These are phyloP conservation scores for Patella depressa DNA, from an alignment of 2,888 invertebrate species.

Conservation along the genomic window DNA sequence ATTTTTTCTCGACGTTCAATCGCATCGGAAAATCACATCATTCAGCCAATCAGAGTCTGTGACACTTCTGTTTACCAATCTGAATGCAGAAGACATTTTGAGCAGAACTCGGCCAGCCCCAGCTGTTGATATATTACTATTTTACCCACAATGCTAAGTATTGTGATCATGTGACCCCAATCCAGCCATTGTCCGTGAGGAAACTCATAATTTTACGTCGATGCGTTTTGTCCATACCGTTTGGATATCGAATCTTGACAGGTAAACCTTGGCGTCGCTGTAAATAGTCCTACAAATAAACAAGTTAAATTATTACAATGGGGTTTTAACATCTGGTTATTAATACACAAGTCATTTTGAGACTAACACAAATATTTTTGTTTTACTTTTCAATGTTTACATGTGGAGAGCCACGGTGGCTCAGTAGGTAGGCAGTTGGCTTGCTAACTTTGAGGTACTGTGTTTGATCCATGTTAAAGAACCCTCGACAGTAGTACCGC, in stretches of 20 bases:
- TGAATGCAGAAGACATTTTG: neutral
- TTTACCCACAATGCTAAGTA: constrained; percentile 1
- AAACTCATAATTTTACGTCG: constrained; percentile 76
- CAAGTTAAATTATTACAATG: neutral
- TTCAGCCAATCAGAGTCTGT: too few species aligned
- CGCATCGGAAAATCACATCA: too few species aligned
- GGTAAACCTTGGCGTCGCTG: constrained; percentile 69
- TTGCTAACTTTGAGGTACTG: too few species aligned
- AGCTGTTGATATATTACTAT: neutral
- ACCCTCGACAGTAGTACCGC: too few species aligned
- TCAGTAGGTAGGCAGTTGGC: too few species aligned
- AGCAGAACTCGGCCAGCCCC: constrained; percentile 1
- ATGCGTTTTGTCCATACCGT: constrained; percentile 74
- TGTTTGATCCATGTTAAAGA: too few species aligned
- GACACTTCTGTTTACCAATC: neutral
- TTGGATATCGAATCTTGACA: constrained; percentile 70
- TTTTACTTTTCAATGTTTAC: too few species aligned
- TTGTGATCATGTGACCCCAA: constrained; percentile 62
- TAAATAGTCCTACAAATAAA: constrained; percentile 66
- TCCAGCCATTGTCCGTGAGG: constrained; percentile 76
- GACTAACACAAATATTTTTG: too few species aligned
- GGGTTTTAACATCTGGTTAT: too few species aligned
- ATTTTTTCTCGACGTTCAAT: too few species aligned
- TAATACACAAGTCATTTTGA: too few species aligned
- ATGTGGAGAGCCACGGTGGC: too few species aligned